phyloP scores from a whole-genome alignment of 92 coral and sea anemone genomes.

The Palythoa grandiflora region DNA sequence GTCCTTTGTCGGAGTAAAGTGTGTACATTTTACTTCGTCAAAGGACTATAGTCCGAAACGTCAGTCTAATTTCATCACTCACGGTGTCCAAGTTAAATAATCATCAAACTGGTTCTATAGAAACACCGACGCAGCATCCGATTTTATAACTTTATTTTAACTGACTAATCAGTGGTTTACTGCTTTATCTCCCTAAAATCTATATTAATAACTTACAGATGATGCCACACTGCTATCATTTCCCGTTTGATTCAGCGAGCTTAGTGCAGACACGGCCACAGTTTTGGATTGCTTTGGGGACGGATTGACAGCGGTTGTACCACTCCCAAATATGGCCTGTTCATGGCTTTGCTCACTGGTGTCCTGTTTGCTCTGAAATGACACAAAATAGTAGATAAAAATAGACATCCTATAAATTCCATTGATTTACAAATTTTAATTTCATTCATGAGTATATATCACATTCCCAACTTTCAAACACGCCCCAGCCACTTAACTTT shows the following conservation, averaged over 20 bases:
- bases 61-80: too few species aligned
- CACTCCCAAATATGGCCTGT: slow-evolving; percentile 81
- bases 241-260: slow-evolving; percentile 44
- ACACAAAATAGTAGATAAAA: not conserved
- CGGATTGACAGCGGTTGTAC: slow-evolving; percentile 12
- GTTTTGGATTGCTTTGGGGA: slow-evolving; percentile 36
- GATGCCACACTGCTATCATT: slow-evolving; percentile 84
- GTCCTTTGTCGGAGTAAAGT: too few species aligned
- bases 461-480: too few species aligned
- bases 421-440: not conserved
- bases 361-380: slow-evolving; percentile 33
- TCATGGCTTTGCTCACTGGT: slow-evolving; percentile 77
- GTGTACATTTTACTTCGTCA: too few species aligned
- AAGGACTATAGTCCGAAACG: too few species aligned
- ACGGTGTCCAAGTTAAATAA: too few species aligned
- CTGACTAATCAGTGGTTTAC: not conserved
- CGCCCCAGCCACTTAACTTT: too few species aligned
- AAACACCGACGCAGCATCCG: too few species aligned
- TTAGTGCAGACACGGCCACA: not conserved
- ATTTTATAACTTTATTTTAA: too few species aligned
- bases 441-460: too few species aligned
- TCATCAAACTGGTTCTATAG: too few species aligned
- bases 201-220: slow-evolving; percentile 67
- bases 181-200: not conserved
- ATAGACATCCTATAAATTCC: not conserved